These are phyloP conservation scores for Poecile atricapillus DNA, from an alignment of 2,113 vertebrate species.

Conservation along the genomic window DNA sequence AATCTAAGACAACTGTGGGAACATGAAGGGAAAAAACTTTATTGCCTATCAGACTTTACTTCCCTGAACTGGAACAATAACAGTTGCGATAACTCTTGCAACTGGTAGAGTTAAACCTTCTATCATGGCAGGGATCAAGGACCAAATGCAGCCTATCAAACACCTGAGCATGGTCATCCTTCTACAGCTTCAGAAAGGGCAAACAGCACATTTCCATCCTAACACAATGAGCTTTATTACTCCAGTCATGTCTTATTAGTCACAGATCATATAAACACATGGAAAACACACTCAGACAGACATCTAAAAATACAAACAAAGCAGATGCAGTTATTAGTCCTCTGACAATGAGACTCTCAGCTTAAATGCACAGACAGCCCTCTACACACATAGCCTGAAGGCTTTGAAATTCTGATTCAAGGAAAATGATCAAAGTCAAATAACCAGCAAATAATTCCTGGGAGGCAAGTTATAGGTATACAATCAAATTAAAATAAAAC, in stretches of 20 bases:
- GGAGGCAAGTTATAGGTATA: background rate
- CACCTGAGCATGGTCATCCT: background rate
- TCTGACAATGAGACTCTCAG: background rate
- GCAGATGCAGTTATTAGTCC: background rate
- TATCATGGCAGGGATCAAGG: background rate
- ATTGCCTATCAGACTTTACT: background rate
- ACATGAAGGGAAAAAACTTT: background rate
- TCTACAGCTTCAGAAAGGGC: background rate
- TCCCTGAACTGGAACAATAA: background rate
- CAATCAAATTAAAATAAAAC: background rate
- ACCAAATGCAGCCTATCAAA: background rate
- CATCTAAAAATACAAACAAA: background rate
- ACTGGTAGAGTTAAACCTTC: background rate
- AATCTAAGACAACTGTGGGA: background rate
- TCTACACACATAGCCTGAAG: background rate
- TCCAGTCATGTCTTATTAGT: background rate
- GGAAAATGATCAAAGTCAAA: background rate
- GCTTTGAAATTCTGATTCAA: background rate
- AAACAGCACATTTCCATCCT: background rate
- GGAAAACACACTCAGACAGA: background rate
- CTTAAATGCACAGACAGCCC: background rate
- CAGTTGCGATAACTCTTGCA: background rate
- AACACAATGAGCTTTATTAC: background rate
- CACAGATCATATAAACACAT: background rate
- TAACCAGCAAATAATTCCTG: background rate